Evolutionary conservation across 23 tunicate genomes (phyloP), one percentile per base, ranked within the genome.

Genomic region (Halocynthia roretzi): DNA sequence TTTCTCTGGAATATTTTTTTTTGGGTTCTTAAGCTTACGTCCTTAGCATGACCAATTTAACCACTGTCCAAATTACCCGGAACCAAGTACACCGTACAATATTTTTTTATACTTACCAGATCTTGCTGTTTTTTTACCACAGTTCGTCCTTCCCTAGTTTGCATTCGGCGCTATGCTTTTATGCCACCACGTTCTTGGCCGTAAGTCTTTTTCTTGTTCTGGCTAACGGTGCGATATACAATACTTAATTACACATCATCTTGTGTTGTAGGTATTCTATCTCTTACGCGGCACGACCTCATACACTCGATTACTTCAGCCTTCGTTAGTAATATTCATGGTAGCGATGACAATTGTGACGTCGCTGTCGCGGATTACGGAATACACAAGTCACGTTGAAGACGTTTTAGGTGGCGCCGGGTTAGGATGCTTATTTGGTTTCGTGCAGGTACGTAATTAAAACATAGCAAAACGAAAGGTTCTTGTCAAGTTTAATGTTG

Each of bases 351-450:
- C 78, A 54, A 53, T 74, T 5, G 62, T 74, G 14, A 54, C 78
- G 64, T 74, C 78, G 6, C 19, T 74, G 56, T 74, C 78, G 52
- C 78, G 78, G 64, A 74, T 74, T 64, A 74, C 17, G 20, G 78
- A 74, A 74, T 74, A 74, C 70, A 15, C 62, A 62, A 74, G 56
- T 56, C 78, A 74, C 78, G 56, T 54, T 53, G 78, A 50, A 5
- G 78, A 74, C 56, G 78, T 74, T 50, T 5, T 74, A 10, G 78
- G 63, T 21, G 78, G 63, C 2, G 78, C 78, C 11, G 78, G 78
- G 56, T 11, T 74, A 14, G 78, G 78, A 10, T 22, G 19, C 5
- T 7, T 54, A 9, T 8, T 74, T 8, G 12, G 64, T 8, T 17
- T 54, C 22, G 64, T 74, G 8, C 78, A 74, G 78, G 78, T 74